Evolutionary conservation across 2,113 vertebrate species (phyloP).

Genomic region (Origma solitaria): DNA sequence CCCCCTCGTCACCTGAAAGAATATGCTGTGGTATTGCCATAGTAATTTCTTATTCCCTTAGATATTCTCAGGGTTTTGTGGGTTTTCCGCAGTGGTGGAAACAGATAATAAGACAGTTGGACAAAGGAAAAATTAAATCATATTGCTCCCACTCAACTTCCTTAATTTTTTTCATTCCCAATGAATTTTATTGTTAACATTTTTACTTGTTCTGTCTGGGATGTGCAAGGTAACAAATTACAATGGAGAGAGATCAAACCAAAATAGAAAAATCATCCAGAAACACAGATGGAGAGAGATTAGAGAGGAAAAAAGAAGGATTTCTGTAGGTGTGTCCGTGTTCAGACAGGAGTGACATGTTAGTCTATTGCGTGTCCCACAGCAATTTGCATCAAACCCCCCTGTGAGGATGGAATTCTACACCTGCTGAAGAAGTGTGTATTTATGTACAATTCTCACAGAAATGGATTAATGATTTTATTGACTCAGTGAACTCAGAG

Average conservation of each 20-base stretch:
- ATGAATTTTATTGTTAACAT: neutral
- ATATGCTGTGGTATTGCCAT: neutral
- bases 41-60: neutral
- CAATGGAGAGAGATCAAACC: neutral
- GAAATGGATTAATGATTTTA: neutral
- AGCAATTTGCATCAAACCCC: neutral
- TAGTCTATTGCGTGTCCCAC: neutral
- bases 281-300: neutral
- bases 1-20: neutral
- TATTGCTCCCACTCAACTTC: neutral
- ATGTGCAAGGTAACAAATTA: neutral
- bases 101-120: neutral
- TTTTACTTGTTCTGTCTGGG: neutral
- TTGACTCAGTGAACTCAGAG: neutral
- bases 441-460: constrained; percentile 1
- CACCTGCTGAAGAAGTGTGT: neutral
- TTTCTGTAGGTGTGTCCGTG: neutral
- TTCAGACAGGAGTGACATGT: neutral
- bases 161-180: neutral
- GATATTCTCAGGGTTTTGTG: neutral
- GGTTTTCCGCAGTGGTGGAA: neutral
- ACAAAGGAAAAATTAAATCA: neutral
- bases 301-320: neutral
- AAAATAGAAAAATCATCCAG: neutral
- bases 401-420: neutral